Base-by-base conservation (phyloP, 2,888 invertebrate species). In the Taphrorychus bicolor region DNA sequence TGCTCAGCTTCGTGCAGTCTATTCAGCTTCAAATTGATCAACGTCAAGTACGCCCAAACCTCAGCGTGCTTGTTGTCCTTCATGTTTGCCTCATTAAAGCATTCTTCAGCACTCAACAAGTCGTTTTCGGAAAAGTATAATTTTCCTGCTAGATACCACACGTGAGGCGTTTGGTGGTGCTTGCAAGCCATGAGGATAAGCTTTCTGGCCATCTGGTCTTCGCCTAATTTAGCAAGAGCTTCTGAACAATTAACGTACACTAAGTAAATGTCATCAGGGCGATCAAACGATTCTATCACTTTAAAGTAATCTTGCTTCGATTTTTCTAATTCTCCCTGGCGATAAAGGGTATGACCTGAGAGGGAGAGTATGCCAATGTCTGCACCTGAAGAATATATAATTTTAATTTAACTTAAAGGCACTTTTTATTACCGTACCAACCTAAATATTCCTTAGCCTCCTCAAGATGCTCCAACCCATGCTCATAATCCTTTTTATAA, bases 41-140 rank as follows among this genome's bases (percentile, higher is more conserved):
- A 67, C 9, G 79, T 74, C 23, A 83, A 74, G 71, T 81, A 82
- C 2, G 75, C 82, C 83, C 83, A 83, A 16, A 76, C 75, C 70
- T 80, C 80, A 4, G 81, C 73, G 59, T 78, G 72, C 3, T 74
- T 71, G 66, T 80, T 80, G 72, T 83, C 81, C n/a, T 76, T 75
- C 5, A 76, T 59, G 73, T 82, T 82, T 1, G 82, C 77, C 71
- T 82, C 80, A 7, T 73, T 76, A 42, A 83, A 76, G 73, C 82
- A 82, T 70, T 80, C 79, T 73, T 83, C 83, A 0, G 83, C 81
- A 61, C 79, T 80, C 7, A 79, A 45, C 23, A 78, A 72, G 70
- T 82, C 81, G 32, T 78, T 77, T 72, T 79, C 75, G 73, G 79
- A 64, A 53, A 75, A 76, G 70, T 74, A 79, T 2, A 75, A 52